Evolutionary conservation across 2,888 invertebrate species (phyloP).

Genomic region (Lissocephala sabroskyi): DNA sequence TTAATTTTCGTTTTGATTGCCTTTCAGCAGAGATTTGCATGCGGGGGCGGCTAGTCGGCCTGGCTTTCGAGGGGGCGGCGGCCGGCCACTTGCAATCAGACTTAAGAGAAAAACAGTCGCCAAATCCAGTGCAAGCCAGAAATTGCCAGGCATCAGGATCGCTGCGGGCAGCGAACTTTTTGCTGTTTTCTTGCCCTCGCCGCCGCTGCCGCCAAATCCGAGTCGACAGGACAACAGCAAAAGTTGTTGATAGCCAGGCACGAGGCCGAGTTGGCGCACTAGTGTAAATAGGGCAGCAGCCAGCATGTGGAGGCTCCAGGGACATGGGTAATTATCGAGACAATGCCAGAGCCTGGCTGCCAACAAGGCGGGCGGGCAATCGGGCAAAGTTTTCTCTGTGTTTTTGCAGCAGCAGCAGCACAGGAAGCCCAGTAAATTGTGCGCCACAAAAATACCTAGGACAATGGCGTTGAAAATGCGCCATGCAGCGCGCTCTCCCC

Average conservation of each 20-base stretch:
- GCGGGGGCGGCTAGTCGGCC: neutral
- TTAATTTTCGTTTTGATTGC: conserved; percentile 14
- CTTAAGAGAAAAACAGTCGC: neutral
- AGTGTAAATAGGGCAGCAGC: neutral
- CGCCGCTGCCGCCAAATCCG: too few relatives aligned
- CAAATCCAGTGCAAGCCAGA: neutral
- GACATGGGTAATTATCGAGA: conserved; percentile 62
- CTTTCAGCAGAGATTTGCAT: conserved; percentile 3
- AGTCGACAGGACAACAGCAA: neutral
- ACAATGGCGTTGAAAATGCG: conserved; percentile 60
- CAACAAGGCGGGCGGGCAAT: conserved; percentile 14
- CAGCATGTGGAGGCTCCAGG: conserved; percentile 20
- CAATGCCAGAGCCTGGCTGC: conserved; percentile 32
- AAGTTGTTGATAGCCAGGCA: conserved; percentile 37
- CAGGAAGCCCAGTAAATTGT: conserved; percentile 63
- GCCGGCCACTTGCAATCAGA: too few relatives aligned
- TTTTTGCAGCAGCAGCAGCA: neutral
- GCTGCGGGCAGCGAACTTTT: neutral
- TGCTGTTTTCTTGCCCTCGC: neutral
- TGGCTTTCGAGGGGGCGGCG: too few relatives aligned
- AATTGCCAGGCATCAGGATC: conserved; percentile 17
- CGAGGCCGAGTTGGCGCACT: neutral
- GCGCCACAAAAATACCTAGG: conserved; percentile 57
- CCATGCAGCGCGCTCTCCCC: conserved; percentile 37
- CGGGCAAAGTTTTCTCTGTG: conserved; percentile 22